Evolutionary conservation across 2,113 vertebrate genomes (phyloP), one percentile per base, ranked within the genome.

Genomic region (Tympanuchus pallidicinctus): DNA sequence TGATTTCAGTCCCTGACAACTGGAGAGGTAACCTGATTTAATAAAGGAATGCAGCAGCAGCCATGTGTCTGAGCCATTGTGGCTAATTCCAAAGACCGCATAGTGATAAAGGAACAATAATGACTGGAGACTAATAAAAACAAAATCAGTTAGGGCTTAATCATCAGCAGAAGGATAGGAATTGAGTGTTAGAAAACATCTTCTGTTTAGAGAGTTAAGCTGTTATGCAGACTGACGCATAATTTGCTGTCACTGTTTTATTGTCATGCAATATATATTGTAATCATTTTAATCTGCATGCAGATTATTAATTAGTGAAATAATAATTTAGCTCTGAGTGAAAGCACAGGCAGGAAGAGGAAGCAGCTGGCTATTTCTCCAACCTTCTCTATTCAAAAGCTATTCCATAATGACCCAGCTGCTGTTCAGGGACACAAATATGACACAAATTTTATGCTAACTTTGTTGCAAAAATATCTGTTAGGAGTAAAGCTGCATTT

Each of bases 81-180:
- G 77, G 78, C 50, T 94, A 54, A 92, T 92, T 90, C 80, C 45
- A 36, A 72, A 94, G 90, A 92, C 87, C 87, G 76, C 88, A 87
- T 67, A 88, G 95, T 71, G 94, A 93, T 90, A 90, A 78, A 96
- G 86, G 80, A 95, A 93, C 86, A 94, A 84, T 87, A 76, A 92
- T 81, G 70, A 92, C 83, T 27, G 84, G 93, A 36, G 77, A 82
- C 60, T 96, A 96, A 97, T 95, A 96, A 95, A 96, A 90, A 92
- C 82, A 83, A 92, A 86, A 87, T 74, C 95, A 85, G 74, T 30
- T 63, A 87, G 86, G 61, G 77, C 87, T 91, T 91, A 87, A 92
- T 93, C 71, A 88, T 72, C 93, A 86, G 64, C 73, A 92, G 90
- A 95, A 97, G 89, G 83, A 92, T 47, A 81, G 43, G 74, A 89